phyloP scores from a whole-genome alignment of 2,797 vertebrate species.

The Sarcophilus harrisii region DNA sequence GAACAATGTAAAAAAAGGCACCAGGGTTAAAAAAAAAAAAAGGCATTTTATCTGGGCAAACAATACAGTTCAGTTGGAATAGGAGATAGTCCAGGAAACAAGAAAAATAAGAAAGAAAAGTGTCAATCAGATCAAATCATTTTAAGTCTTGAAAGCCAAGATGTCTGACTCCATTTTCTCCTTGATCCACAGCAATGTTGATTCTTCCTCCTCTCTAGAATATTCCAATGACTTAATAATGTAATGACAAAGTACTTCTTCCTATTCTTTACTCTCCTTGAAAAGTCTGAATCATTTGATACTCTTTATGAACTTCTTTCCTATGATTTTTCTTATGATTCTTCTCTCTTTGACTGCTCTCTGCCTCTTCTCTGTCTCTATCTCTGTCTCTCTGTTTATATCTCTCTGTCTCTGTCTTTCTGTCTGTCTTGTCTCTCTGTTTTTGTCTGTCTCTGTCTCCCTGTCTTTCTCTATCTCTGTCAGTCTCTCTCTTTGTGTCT shows the following conservation, averaged over 20 bases:
- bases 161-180: too few relatives aligned
- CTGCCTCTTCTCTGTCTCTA: not conserved
- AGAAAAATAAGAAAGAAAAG: too few relatives aligned
- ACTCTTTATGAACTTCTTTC: not conserved
- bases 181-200: not conserved
- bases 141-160: too few relatives aligned
- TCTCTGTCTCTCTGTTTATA: too few relatives aligned
- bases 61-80: too few relatives aligned
- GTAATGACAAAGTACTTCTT: not conserved
- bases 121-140: too few relatives aligned
- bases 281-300: not conserved
- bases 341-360: not conserved
- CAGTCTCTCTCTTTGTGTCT: not conserved
- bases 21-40: not conserved
- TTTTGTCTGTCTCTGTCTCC: too few relatives aligned
- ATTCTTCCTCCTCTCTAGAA: not conserved
- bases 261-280: not conserved
- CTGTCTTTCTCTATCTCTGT: too few relatives aligned
- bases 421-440: not conserved
- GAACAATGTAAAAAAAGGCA: not conserved
- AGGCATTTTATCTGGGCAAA: not conserved
- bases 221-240: not conserved
- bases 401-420: not conserved
- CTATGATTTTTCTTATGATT: not conserved
- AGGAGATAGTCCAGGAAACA: too few relatives aligned